phyloP scores from a whole-genome alignment of 2,797 vertebrate species.

The Tapirus indicus region DNA sequence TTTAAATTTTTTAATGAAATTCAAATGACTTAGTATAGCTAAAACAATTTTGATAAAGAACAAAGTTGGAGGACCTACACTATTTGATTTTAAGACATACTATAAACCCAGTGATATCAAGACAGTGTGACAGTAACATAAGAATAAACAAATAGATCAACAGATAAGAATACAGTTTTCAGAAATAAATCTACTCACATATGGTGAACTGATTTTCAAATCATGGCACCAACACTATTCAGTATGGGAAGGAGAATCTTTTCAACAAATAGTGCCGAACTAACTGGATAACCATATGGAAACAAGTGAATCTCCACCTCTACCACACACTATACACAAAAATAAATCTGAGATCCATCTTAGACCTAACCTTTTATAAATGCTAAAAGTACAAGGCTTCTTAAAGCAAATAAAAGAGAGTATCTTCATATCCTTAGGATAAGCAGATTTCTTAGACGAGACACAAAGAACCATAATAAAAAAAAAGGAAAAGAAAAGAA shows the following conservation, averaged over 20 bases:
- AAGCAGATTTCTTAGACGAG: not conserved
- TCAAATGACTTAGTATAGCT: not conserved
- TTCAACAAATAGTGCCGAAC: not conserved
- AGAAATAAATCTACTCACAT: conserved; percentile 4
- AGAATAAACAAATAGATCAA: not conserved
- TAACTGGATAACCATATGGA: not conserved
- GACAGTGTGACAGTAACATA: not conserved
- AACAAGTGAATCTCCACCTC: not conserved
- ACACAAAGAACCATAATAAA: not conserved
- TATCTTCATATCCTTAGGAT: not conserved
- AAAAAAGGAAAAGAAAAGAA: not conserved
- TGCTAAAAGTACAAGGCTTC: not conserved
- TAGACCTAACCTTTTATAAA: not conserved
- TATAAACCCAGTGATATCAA: not conserved
- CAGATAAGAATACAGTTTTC: not conserved
- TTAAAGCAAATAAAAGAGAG: not conserved
- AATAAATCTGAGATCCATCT: not conserved
- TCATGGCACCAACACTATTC: not conserved
- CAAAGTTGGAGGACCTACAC: not conserved
- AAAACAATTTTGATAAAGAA: not conserved
- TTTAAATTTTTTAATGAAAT: conserved; percentile 7
- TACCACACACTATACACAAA: not conserved
- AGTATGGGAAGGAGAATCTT: not conserved
- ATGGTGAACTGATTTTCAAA: conserved; percentile 29
- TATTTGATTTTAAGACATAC: not conserved